phyloP scores from a whole-genome alignment of 2,888 invertebrate genomes.

The Steinernema scapterisci region DNA sequence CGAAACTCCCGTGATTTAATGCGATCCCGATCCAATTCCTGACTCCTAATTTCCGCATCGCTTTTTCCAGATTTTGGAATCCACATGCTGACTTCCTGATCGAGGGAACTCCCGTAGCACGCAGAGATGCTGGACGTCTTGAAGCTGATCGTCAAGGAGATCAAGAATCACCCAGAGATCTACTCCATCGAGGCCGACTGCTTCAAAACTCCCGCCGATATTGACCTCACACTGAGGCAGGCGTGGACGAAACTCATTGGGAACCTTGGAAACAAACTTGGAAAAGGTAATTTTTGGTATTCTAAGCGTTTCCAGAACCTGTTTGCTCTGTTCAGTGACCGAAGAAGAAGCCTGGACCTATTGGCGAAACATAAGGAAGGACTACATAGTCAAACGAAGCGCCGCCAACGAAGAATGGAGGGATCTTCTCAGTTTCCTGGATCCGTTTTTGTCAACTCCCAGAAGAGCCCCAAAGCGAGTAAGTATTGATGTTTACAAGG shows the following conservation, averaged over 20 bases:
- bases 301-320: too few relatives aligned
- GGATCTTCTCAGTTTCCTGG: background rate
- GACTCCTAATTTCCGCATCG: too few relatives aligned
- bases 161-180: background rate
- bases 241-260: background rate
- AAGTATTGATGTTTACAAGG: too few relatives aligned
- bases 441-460: background rate
- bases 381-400: background rate
- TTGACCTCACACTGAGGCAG: background rate
- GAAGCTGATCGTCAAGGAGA: background rate
- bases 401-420: background rate
- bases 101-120: background rate
- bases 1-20: too few relatives aligned
- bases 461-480: too few relatives aligned
- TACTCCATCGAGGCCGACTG: background rate
- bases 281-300: background rate
- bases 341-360: background rate
- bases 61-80: too few relatives aligned
- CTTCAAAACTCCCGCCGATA: background rate
- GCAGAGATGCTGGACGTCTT: background rate
- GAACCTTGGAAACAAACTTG: background rate
- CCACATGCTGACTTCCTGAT: too few relatives aligned
- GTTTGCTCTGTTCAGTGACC: conserved; percentile 3
- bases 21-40: too few relatives aligned
- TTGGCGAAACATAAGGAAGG: background rate